These are phyloP conservation scores for Acestrorhynchus altus DNA, from an alignment of 2,797 vertebrate genomes.

Conservation along the genomic window DNA sequence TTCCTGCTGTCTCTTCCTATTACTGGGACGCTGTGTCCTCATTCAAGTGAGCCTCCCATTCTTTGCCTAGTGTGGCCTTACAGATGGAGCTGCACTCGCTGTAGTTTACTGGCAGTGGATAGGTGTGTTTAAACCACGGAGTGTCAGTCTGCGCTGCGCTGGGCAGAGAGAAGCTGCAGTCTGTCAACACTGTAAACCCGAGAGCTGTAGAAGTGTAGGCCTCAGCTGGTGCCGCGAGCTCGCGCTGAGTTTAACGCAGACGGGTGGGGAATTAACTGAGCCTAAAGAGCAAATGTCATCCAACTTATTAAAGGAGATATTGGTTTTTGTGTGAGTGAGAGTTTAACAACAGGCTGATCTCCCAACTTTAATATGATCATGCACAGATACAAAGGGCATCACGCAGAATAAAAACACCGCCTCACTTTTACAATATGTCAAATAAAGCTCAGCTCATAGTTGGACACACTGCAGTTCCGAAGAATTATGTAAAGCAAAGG, in stretches of 20 bases:
- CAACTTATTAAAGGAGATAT: neutral
- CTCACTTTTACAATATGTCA: neutral
- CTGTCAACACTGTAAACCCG: neutral
- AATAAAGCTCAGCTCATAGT: neutral
- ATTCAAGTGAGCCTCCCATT: neutral
- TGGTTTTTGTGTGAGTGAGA: neutral
- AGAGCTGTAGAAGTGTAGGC: neutral
- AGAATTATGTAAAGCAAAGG: neutral
- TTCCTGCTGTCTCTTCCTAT: conserved; percentile 22
- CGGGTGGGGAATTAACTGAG: neutral
- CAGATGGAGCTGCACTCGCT: no score
- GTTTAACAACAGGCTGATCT: neutral
- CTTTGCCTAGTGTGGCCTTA: neutral
- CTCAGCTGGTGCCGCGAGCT: neutral
- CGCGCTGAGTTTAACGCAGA: neutral
- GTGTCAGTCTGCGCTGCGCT: neutral
- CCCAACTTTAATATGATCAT: neutral
- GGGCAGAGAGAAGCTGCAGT: conserved; percentile 1
- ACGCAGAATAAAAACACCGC: neutral
- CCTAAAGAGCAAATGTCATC: neutral
- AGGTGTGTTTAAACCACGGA: neutral
- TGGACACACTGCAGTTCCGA: neutral
- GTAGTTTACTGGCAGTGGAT: neutral
- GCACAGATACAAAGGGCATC: neutral
- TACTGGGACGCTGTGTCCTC: neutral